Conservation (phyloP, 2,888 invertebrate species). For the Lamellibrachia satsuma region DNA sequence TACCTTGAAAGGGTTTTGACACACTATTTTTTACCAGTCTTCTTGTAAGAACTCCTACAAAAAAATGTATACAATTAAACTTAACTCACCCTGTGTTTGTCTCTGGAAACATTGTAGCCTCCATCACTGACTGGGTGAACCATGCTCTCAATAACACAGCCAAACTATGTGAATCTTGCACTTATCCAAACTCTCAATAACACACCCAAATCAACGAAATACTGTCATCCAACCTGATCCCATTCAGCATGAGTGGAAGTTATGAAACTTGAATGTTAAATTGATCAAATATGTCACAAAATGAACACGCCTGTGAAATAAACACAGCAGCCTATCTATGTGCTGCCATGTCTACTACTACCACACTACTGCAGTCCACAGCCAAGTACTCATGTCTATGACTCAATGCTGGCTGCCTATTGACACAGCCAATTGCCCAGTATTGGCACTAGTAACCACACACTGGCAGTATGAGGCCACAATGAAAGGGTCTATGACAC, state of each 20-base stretch:
- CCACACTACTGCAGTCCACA: neutral
- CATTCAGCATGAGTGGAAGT: neutral
- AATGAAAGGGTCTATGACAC: slow-evolving; percentile 5
- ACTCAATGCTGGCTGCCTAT: neutral
- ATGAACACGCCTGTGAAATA: neutral
- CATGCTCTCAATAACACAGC: too few species aligned
- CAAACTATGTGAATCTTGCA: neutral
- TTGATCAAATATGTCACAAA: slow-evolving; percentile 7
- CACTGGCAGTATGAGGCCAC: neutral
- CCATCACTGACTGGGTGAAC: neutral
- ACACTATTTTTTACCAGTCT: neutral
- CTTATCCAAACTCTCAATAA: neutral
- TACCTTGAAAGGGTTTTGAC: neutral
- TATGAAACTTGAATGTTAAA: neutral
- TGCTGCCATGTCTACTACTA: neutral
- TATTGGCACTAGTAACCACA: neutral
- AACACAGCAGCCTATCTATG: neutral
- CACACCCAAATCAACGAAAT: neutral
- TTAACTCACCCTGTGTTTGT: neutral
- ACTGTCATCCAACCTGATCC: neutral
- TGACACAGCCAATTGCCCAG: neutral
- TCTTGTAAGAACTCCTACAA: neutral
- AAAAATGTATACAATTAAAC: neutral
- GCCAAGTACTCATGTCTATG: neutral
- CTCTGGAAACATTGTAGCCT: neutral